phyloP scores from a whole-genome alignment of 1,140 invertebrate species.

The Pseudomyrmex flavicornis region DNA sequence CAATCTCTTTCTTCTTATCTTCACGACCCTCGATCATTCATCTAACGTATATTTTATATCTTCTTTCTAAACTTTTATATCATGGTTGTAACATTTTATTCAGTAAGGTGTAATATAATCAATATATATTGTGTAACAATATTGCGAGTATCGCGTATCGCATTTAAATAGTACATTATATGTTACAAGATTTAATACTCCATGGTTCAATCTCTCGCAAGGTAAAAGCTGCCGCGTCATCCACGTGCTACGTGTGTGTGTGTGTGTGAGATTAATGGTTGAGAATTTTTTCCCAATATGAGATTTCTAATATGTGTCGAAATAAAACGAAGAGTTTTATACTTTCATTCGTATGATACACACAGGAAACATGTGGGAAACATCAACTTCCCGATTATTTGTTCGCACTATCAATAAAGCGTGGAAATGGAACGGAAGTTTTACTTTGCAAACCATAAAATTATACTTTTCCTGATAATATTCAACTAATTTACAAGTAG shows the following conservation, averaged over 20 bases:
- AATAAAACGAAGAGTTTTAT: slow-evolving; percentile 71
- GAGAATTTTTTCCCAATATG: slow-evolving; percentile 32
- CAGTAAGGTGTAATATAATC: slow-evolving; percentile 52
- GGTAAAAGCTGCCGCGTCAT: slow-evolving; percentile 75
- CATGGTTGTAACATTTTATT: slow-evolving; percentile 55
- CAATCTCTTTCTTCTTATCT: slow-evolving; percentile 34
- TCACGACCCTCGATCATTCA: slow-evolving; percentile 49
- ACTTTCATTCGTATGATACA: slow-evolving; percentile 69
- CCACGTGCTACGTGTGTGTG: slow-evolving; percentile 33
- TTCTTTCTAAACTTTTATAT: slow-evolving; percentile 65
- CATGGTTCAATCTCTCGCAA: slow-evolving; percentile 77
- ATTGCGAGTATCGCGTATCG: slow-evolving; percentile 78
- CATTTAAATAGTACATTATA: slow-evolving; percentile 78
- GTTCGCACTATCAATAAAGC: slow-evolving; percentile 30
- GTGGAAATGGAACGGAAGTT: slow-evolving; percentile 1
- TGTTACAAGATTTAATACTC: slow-evolving; percentile 83
- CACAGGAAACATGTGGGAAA: slow-evolving; percentile 53
- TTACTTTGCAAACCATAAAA: slow-evolving; percentile 12
- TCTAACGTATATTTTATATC: slow-evolving; percentile 52
- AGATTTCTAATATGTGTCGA: slow-evolving; percentile 31
- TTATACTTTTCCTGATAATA: slow-evolving; percentile 36
- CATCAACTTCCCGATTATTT: slow-evolving; percentile 30
- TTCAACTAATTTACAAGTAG: slow-evolving; percentile 43
- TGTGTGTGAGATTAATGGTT: slow-evolving; percentile 12
- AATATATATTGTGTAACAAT: slow-evolving; percentile 73